Base-by-base conservation (phyloP, 2,797 vertebrate species). In the Acanthurus leucopareius region DNA sequence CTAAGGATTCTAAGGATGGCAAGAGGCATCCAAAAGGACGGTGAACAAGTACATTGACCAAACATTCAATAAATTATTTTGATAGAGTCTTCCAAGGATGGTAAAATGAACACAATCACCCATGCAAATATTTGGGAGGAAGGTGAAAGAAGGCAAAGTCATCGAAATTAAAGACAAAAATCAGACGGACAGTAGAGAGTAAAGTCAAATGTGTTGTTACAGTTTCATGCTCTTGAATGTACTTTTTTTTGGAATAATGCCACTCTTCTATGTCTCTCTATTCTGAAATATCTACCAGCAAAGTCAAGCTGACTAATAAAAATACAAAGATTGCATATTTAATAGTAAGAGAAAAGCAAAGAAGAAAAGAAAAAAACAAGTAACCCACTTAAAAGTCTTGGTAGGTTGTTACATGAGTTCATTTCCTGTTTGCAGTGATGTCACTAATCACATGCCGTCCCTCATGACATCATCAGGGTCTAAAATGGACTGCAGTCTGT, bases 391-490 rank as follows among this genome's bases (percentile, higher is more conserved):
- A 32, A 32, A 32, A 32, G 28, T 17, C 51, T n/a, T 19, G 19
- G n/a, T 7, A 52, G 0, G 1, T 63, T 19, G 5, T 17, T 8
- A 51, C 35, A 74, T 67, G 3, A 75, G 69, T 71, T 75, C 0
- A 77, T 68, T 91, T 90, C 72, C 59, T 86, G 67, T 77, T 80
- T 86, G 58, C 20, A 44, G 60, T 79, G 77, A 86, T 83, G 75
- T 85, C 82, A 87, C 42, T 57, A 65, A 76, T 80, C 13, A 77
- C 74, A 80, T 76, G 52, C 45, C 45, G 49, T 72, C 48, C 58
- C 59, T 68, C 70, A 67, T 86, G 72, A 90, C 86, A 88, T 89
- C 79, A 91, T 77, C 40, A 48, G 65, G 38, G 76, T 69, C 74
- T 66, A 60, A 77, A 81, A 68, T 76, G 69, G 73, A 74, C 68